A percentile compares a stretch with the other conserved stretches of the same genome.
phyloP scores from a whole-genome alignment of 2,888 invertebrate species.

The Teinopalpus imperialis region DNA sequence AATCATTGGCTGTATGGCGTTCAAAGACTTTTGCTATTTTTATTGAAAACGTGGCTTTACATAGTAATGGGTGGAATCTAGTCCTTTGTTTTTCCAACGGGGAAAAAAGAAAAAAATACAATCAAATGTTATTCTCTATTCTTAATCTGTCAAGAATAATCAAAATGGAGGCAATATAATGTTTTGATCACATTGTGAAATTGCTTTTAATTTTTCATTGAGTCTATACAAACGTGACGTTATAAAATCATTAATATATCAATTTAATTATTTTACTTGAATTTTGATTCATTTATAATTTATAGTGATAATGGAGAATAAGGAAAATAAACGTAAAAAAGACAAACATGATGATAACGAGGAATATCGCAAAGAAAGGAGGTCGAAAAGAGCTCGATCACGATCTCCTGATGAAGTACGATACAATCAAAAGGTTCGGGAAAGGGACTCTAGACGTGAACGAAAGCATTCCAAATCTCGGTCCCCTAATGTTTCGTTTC shows the following conservation, averaged over 20 bases:
- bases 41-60: too few species aligned
- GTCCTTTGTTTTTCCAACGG: too few species aligned
- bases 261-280: neutral
- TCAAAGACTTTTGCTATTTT: too few species aligned
- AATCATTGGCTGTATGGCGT: too few species aligned
- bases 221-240: neutral
- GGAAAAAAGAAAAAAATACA: too few species aligned
- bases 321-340: conserved; percentile 57
- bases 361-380: conserved; percentile 50
- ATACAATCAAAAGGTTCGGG: conserved; percentile 37
- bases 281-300: neutral
- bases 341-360: conserved; percentile 54
- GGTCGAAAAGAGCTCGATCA: conserved; percentile 53
- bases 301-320: conserved; percentile 50
- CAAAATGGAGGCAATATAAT: conserved; percentile 21
- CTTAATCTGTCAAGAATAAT: conserved; percentile 3
- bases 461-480: conserved; percentile 57
- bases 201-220: neutral
- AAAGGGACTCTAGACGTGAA: conserved; percentile 53
- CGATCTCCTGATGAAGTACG: conserved; percentile 44
- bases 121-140: too few species aligned
- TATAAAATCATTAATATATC: neutral
- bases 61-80: too few species aligned
- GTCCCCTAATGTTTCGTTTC: conserved; percentile 44
- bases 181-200: conserved; percentile 19